Conservation (phyloP, 2,113 vertebrate genomes). For the Tapirus terrestris region DNA sequence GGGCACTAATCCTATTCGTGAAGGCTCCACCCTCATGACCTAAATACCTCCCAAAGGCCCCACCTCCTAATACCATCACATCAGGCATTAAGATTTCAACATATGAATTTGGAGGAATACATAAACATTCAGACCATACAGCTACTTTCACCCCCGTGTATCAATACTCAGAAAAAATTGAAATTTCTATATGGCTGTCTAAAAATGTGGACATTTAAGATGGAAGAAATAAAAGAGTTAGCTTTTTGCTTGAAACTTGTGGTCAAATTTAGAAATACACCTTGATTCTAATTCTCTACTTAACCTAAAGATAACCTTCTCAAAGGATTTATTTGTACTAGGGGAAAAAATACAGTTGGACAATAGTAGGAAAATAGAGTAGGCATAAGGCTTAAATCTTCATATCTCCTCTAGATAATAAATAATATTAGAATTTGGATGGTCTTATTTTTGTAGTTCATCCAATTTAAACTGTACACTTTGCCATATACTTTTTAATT, state of each 20-base stretch:
- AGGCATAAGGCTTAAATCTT: neutral
- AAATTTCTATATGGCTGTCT: neutral
- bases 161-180: neutral
- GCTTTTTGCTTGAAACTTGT: neutral
- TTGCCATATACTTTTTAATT: neutral
- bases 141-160: neutral
- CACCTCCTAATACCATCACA: too few species aligned
- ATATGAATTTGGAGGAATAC: neutral
- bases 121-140: neutral
- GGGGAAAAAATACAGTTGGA: neutral
- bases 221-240: neutral
- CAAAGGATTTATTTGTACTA: neutral
- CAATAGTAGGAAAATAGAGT: conserved; percentile 53
- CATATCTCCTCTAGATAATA: conserved; percentile 11
- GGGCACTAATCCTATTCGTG: neutral
- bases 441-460: neutral
- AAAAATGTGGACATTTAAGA: neutral
- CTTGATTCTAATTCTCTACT: neutral
- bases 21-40: neutral
- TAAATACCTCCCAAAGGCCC: neutral
- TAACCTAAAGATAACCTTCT: neutral
- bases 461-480: neutral
- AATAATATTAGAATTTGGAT: fast-evolving
- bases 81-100: neutral
- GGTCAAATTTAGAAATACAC: neutral